Base-by-base conservation (phyloP, 1,140 invertebrate genomes). In the Sycobia sp. region DNA sequence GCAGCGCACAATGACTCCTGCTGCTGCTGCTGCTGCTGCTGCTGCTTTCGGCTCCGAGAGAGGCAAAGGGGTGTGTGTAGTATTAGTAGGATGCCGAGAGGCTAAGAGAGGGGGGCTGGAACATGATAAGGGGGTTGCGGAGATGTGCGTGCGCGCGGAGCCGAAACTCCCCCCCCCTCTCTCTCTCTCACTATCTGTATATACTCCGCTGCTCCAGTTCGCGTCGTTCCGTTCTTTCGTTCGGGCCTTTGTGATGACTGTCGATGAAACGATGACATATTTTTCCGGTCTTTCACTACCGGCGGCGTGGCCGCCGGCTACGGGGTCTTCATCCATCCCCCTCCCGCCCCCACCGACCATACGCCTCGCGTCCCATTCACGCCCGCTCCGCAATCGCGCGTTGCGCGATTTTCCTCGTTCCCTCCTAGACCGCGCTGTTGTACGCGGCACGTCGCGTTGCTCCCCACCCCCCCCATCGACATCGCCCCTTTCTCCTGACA, bases 221-320 rank as follows among this genome's bases (percentile, higher is more conserved):
- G 43, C 39, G 41, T 65, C 51, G 65, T 43, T 62, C 64, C 59
- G 67, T 59, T 69, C 63, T 67, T 71, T 72, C 61, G 73, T 71
- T 77, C 70, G 70, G 71, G 71, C 76, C n/a, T 79, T 79, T 76
- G 77, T 77, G 75, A 80, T 78, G 78, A 78, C 78, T 82, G 75
- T 80, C 79, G 78, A 82, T 82, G 79, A 80, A 82, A 77, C 76
- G 79, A 82, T 82, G 78, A 80, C 78, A 80, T 78, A 80, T 81
- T 82, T 80, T 82, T 82, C 77, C 76, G 78, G 77, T 69, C 73
- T 78, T 78, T 77, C 74, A 74, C n/a, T n/a, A n/a, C 77, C 73
- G 68, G 70, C 75, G 74, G 73, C 67, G 62, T 71, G 73, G 69
- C 77, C 68, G 63, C 66, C 67, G 72, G 75, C 72, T 41, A 54